These are phyloP conservation scores for Trichogramma dendrolimi DNA, from an alignment of 2,888 invertebrate species.

Conservation along the genomic window DNA sequence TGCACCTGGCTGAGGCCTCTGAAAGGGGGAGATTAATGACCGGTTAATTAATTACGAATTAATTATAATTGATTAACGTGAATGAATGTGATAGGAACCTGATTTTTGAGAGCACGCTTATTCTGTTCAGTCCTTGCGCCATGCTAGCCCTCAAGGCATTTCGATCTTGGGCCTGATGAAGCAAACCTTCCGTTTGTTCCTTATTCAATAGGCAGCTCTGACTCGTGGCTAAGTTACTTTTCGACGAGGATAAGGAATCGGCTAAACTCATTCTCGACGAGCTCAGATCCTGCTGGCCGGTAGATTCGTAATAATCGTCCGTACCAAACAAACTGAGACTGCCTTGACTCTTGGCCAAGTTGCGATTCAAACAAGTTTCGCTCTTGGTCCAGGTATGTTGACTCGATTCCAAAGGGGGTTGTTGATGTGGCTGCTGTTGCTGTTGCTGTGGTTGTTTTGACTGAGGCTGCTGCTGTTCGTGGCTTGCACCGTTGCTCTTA, in stretches of 20 bases:
- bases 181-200: constrained; percentile 48
- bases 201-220: constrained; percentile 48
- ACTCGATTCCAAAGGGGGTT: constrained; percentile 26
- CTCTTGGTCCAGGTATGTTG: constrained; percentile 48
- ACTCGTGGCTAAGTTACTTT: constrained; percentile 44
- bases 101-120: constrained; percentile 44
- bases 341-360: constrained; percentile 41
- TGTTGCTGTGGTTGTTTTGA: neutral
- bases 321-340: constrained; percentile 44
- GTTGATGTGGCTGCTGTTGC: constrained; percentile 19
- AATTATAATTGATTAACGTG: too few relatives aligned
- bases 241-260: constrained; percentile 35
- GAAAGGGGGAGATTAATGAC: constrained; percentile 19
- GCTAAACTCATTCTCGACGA: constrained; percentile 30
- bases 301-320: constrained; percentile 44
- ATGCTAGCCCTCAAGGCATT: constrained; percentile 44
- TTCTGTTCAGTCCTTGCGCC: constrained; percentile 40
- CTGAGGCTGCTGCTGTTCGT: constrained; percentile 20
- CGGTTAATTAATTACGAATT: too few relatives aligned
- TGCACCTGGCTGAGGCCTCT: constrained; percentile 48
- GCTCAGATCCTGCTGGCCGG: constrained; percentile 45
- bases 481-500: neutral
- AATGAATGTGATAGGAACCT: constrained; percentile 33
- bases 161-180: constrained; percentile 46
- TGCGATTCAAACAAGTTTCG: constrained; percentile 51